A percentile compares a stretch with the other conserved stretches of the same genome.
These are phyloP conservation scores for Gobius niger DNA, from an alignment of 2,113 vertebrate species.

Conservation along the genomic window DNA sequence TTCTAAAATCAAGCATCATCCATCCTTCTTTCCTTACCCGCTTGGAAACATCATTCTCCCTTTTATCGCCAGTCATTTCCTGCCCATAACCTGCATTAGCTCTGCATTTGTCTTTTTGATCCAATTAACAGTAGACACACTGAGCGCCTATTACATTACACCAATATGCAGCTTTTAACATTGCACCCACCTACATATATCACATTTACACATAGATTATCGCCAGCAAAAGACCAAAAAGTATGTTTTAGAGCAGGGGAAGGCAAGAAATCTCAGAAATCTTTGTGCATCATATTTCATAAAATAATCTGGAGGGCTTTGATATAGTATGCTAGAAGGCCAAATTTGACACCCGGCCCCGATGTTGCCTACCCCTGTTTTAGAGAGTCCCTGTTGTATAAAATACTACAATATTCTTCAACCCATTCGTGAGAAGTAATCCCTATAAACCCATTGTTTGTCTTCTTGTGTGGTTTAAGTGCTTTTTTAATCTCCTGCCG, in stretches of 20 bases:
- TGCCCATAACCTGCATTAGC: conserved; percentile 44
- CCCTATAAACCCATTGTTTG: conserved; percentile 15
- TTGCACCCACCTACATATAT: conserved; percentile 35
- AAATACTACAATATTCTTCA: neutral
- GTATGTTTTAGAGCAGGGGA: neutral
- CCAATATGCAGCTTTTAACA: conserved; percentile 28
- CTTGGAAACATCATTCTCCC: conserved; percentile 14
- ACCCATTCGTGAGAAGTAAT: conserved; percentile 7
- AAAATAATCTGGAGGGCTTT: too few relatives aligned
- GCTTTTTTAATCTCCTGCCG: neutral
- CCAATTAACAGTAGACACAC: conserved; percentile 40
- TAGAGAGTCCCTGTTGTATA: neutral
- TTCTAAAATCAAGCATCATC: neutral
- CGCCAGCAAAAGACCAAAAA: neutral
- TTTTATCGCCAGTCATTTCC: conserved; percentile 49
- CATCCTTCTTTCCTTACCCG: neutral
- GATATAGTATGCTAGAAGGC: too few relatives aligned
- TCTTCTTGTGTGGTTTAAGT: conserved; percentile 2
- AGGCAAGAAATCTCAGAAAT: too few relatives aligned
- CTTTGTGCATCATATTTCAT: too few relatives aligned
- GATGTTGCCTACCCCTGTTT: too few relatives aligned
- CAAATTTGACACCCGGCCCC: too few relatives aligned
- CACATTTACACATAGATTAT: neutral
- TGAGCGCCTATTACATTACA: conserved; percentile 50
- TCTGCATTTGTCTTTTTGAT: conserved; percentile 51